phyloP scores from a whole-genome alignment of 2,888 invertebrate species.

The Drosophila borborema region DNA sequence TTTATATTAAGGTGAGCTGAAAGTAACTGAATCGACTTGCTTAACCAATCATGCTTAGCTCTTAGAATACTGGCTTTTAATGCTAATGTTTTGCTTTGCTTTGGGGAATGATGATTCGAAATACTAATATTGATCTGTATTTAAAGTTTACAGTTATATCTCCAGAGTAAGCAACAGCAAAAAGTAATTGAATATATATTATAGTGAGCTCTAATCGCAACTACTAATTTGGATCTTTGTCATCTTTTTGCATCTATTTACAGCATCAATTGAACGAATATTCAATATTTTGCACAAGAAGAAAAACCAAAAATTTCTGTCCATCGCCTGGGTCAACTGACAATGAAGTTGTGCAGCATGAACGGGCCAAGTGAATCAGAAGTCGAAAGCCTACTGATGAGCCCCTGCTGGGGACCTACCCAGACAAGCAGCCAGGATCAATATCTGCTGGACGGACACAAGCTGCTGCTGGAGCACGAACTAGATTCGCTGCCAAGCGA shows the following conservation, averaged over 20 bases:
- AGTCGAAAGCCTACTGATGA: constrained; percentile 90
- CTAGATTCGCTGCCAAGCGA: constrained; percentile 86
- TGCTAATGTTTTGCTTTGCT: neutral
- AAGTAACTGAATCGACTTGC: neutral
- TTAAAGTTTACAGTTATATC: neutral
- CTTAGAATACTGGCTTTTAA: neutral
- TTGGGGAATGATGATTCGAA: neutral
- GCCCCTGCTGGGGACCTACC: constrained; percentile 89
- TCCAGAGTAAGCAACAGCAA: neutral
- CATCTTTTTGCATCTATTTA: constrained; percentile 9
- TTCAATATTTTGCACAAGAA: constrained; percentile 9
- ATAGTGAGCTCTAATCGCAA: neutral
- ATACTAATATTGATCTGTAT: neutral
- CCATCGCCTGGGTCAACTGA: constrained; percentile 79
- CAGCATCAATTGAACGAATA: constrained; percentile 28
- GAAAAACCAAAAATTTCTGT: constrained; percentile 42
- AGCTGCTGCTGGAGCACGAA: constrained; percentile 87
- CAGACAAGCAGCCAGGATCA: constrained; percentile 86
- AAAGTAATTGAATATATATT: neutral
- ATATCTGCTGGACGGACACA: constrained; percentile 86
- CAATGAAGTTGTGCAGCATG: constrained; percentile 88
- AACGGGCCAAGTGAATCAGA: constrained; percentile 86
- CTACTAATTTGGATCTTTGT: constrained; percentile 9
- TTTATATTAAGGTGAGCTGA: neutral
- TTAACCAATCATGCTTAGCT: neutral